These are phyloP conservation scores for Ceratina calcarata DNA, from an alignment of 1,140 invertebrate genomes.

Conservation along the genomic window DNA sequence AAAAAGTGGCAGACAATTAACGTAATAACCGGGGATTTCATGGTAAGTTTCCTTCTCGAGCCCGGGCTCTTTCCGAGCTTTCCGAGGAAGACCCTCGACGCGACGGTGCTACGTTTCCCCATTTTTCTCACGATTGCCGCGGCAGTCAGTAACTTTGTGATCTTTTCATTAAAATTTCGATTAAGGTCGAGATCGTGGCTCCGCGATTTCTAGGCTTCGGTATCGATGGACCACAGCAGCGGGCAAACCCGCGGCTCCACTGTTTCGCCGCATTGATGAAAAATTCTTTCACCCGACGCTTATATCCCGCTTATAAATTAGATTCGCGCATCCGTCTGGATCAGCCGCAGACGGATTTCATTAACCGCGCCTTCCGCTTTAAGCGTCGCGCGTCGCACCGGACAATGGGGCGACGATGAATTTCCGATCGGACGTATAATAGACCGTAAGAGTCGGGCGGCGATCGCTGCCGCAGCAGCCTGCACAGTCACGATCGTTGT, in stretches of 20 bases:
- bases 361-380: neutral
- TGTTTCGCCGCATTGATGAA: neutral
- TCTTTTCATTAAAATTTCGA: slow-evolving; percentile 69
- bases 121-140: slow-evolving; percentile 4
- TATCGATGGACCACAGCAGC: slow-evolving; percentile 23
- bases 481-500: neutral
- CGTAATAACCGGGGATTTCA: no score
- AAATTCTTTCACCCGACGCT: neutral
- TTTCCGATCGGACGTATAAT: slow-evolving; percentile 42
- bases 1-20: no score
- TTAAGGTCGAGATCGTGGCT: slow-evolving; percentile 46
- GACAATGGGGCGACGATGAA: slow-evolving; percentile 27
- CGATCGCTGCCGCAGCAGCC: slow-evolving; percentile 32
- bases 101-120: neutral
- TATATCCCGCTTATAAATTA: slow-evolving; percentile 6
- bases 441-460: slow-evolving; percentile 20
- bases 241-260: no score
- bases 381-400: neutral
- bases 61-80: neutral
- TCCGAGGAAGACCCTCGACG: neutral
- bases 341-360: no score
- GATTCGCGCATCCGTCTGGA: neutral
- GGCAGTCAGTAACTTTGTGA: slow-evolving; percentile 50
- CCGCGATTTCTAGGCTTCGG: slow-evolving; percentile 10
- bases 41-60: neutral